Evolutionary conservation across 1,140 invertebrate species (phyloP).

Genomic region (Bombus haemorrhoidalis): DNA sequence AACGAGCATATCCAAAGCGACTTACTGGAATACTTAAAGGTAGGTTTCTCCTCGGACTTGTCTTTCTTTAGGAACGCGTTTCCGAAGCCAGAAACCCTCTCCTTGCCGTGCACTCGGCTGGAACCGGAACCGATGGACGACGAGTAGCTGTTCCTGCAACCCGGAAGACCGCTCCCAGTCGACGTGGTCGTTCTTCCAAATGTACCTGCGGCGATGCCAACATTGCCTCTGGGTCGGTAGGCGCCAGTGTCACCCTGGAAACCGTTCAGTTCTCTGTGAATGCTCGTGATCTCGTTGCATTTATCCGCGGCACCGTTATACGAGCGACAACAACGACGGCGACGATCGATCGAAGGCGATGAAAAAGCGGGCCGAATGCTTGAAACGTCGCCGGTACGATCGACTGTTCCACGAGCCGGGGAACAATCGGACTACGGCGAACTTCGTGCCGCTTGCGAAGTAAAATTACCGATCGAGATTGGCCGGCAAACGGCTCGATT

Average conservation of each 20-base stretch:
- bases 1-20: background rate
- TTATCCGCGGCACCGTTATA: conserved; percentile 41
- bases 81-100: conserved; percentile 67
- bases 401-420: background rate
- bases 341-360: conserved; percentile 23
- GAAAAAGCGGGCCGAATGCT: conserved; percentile 15
- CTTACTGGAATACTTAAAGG: conserved; percentile 77
- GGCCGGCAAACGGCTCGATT: conserved; percentile 16
- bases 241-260: conserved; percentile 75
- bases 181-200: conserved; percentile 71
- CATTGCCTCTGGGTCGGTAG: conserved; percentile 72
- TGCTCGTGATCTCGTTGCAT: background rate
- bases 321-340: background rate
- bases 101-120: conserved; percentile 68
- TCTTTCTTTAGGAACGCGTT: conserved; percentile 73
- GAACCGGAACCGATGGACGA: conserved; percentile 67
- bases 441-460: background rate
- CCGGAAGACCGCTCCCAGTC: conserved; percentile 70
- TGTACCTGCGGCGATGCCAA: conserved; percentile 60
- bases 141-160: conserved; percentile 75
- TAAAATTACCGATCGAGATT: conserved; percentile 49
- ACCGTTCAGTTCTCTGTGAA: conserved; percentile 6
- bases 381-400: conserved; percentile 29
- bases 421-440: conserved; percentile 11
- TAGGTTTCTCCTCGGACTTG: conserved; percentile 74